These are phyloP conservation scores for Polyommatus iphigenia DNA, from an alignment of 2,888 invertebrate genomes.

Conservation along the genomic window DNA sequence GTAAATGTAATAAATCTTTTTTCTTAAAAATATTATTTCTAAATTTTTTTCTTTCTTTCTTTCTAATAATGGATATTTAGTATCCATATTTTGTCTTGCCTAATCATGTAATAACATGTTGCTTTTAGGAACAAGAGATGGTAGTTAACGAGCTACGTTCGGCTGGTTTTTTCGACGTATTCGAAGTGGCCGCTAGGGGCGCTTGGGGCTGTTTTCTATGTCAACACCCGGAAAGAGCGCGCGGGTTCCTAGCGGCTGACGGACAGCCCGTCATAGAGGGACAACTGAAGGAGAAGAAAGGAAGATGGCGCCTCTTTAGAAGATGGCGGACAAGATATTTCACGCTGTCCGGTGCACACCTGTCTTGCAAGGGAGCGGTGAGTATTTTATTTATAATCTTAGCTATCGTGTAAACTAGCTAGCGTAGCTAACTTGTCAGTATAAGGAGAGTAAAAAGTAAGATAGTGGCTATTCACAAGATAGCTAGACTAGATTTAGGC, in stretches of 20 bases:
- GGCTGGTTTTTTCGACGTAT: conserved; percentile 95
- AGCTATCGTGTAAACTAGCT: no score
- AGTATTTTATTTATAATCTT: conserved; percentile 53
- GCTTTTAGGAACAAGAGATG: conserved; percentile 88
- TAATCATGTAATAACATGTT: background rate
- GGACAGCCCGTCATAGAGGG: conserved; percentile 94
- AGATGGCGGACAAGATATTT: conserved; percentile 97
- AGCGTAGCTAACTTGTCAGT: no score
- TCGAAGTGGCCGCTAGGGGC: conserved; percentile 83
- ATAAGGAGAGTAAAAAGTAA: no score
- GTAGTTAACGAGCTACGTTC: conserved; percentile 91
- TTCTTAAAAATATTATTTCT: background rate
- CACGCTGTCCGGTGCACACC: conserved; percentile 94
- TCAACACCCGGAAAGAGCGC: conserved; percentile 94
- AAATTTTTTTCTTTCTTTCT: no score
- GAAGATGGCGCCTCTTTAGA: conserved; percentile 93
- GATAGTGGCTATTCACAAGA: no score
- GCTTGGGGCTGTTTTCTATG: conserved; percentile 96
- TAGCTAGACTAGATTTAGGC: no score
- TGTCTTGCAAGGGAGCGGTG: conserved; percentile 92
- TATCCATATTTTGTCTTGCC: background rate
- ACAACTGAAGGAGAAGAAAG: conserved; percentile 94
- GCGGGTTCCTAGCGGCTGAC: conserved; percentile 89
- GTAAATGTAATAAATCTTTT: background rate
- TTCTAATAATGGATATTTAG: background rate